Evolutionary conservation across 2,113 vertebrate genomes (phyloP), one percentile per base, ranked within the genome.

Genomic region (Orientallactaga bullata): DNA sequence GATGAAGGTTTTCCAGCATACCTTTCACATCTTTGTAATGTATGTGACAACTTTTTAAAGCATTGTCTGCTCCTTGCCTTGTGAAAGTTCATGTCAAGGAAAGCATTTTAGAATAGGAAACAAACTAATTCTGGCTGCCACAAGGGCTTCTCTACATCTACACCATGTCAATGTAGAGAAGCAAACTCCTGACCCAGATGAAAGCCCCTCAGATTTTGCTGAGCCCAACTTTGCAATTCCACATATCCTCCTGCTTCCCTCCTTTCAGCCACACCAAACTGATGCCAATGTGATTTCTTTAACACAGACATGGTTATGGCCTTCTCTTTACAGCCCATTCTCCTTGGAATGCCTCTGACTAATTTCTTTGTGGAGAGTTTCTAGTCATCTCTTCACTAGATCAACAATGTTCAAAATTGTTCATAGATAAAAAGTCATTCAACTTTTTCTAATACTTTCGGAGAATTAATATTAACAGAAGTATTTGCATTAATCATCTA

Each of bases 271-370:
- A 12, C 16, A 3, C 0, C 2, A 5, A 13, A 39, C 51, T 79
- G 7, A 66, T 1, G 3, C 1, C 7, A 32, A 26, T 4, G 3
- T 16, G 4, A 0, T 55, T 90, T 89, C 21, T 7, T 47, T 63
- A 20, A 60, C 12, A 16, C 2, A 9, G 23, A 3, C 21, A 28
- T 28, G 39, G 7, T 16, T 16, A 11, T 0, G 2, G 18, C 5
- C n/a, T 47, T 21, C 15, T 65, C 42, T 35, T 58, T 37, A 47
- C 23, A 85, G 24, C 5, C 32, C n/a, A 5, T n/a, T 51, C 60
- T 68, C 6, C 26, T 47, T n/a, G 12, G 24, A 37, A 35, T 17
- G 18, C n/a, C 20, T 77, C 65, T 60, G 13, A 68, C 18, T 26
- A 2, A 51, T 28, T 89, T 86, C 24, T 73, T 92, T 9, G 2